Conservation (phyloP, 2,113 vertebrate genomes). For the Podarcis raffonei region DNA sequence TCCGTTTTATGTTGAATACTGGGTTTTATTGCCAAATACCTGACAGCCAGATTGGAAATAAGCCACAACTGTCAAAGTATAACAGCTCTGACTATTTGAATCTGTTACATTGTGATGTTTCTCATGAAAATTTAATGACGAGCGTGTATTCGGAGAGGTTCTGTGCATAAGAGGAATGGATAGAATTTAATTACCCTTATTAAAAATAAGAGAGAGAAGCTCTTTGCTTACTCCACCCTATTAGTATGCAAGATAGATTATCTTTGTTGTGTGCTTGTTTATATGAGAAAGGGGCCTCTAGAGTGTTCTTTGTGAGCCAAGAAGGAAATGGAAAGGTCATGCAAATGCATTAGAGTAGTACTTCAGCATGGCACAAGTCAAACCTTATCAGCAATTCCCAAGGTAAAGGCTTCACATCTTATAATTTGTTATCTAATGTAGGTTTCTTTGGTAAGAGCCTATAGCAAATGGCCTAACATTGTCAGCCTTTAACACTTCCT, state of each 20-base stretch:
- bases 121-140: constrained; percentile 81
- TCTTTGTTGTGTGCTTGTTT: constrained; percentile 63
- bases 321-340: constrained; percentile 54
- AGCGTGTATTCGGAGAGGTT: constrained; percentile 68
- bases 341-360: constrained; percentile 41
- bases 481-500: constrained; percentile 56
- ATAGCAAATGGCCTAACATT: constrained; percentile 39
- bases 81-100: constrained; percentile 68
- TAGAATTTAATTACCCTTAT: constrained; percentile 80
- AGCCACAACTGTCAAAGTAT: constrained; percentile 74
- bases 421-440: constrained; percentile 46
- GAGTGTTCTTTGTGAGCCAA: constrained; percentile 46
- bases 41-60: constrained; percentile 84
- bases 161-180: constrained; percentile 56
- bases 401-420: constrained; percentile 49
- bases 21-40: constrained; percentile 84
- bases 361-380: constrained; percentile 50
- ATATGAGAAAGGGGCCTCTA: constrained; percentile 45
- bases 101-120: constrained; percentile 74
- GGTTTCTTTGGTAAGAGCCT: constrained; percentile 51
- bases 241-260: constrained; percentile 71
- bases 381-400: constrained; percentile 37
- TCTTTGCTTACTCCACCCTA: constrained; percentile 56
- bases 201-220: constrained; percentile 71
- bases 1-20: constrained; percentile 73